Percentiles rank a stretch among this genome's conserved stretches.
These are phyloP conservation scores for Cephus pygmeus DNA, from an alignment of 2,888 invertebrate genomes.

Conservation along the genomic window DNA sequence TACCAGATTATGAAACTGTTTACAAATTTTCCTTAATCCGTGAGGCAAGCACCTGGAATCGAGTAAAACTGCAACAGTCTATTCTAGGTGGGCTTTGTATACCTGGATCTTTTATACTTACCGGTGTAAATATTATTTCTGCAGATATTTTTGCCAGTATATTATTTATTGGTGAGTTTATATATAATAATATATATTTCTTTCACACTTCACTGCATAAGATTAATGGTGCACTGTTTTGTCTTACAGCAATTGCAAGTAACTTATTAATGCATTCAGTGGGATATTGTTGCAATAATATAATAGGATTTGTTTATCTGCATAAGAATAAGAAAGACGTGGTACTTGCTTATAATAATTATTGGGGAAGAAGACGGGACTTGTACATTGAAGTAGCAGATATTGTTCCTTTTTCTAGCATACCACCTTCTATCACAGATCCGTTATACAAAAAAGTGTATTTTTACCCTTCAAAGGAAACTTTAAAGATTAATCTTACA, in stretches of 20 bases:
- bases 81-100: neutral
- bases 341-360: constrained; percentile 37
- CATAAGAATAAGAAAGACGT: constrained; percentile 31
- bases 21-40: constrained; percentile 33
- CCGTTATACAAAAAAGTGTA: constrained; percentile 24
- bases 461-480: constrained; percentile 21
- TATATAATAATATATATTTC: neutral
- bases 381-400: constrained; percentile 20
- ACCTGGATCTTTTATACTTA: constrained; percentile 13
- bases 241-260: constrained; percentile 23
- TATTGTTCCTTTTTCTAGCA: constrained; percentile 28
- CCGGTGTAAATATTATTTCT: constrained; percentile 8
- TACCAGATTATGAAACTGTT: constrained; percentile 38
- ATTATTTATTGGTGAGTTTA: constrained; percentile 23
- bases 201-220: neutral
- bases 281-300: constrained; percentile 34
- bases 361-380: constrained; percentile 46
- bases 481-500: neutral
- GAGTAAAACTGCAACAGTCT: constrained; percentile 29
- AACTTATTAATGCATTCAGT: constrained; percentile 16
- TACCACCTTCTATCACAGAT: constrained; percentile 8
- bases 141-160: rapidly evolving
- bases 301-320: constrained; percentile 40
- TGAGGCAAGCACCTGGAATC: constrained; percentile 24
- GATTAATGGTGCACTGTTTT: neutral